Conservation (phyloP, 2,113 vertebrate genomes). For the Brienomyrus longianalis region DNA sequence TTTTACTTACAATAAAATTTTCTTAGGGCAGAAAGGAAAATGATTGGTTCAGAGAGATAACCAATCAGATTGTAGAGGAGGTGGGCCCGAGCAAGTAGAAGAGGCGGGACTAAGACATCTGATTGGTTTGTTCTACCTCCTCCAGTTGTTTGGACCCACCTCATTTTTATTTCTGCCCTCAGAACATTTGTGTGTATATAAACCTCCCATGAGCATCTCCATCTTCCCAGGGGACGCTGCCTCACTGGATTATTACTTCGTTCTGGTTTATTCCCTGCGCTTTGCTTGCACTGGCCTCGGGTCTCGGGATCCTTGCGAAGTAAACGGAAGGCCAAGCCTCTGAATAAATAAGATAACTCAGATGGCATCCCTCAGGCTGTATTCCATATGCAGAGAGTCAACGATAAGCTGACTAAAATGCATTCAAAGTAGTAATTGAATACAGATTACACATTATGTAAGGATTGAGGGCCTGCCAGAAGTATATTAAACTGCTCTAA, state of each 20-base stretch:
- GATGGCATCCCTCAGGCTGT: background rate
- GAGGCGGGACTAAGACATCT: too few relatives aligned
- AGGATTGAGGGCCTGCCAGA: conserved; percentile 13
- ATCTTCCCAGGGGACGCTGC: background rate
- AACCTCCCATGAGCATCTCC: background rate
- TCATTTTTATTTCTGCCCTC: too few relatives aligned
- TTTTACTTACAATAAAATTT: too few relatives aligned
- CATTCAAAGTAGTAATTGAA: conserved; percentile 18
- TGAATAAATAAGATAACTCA: background rate
- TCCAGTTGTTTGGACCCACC: too few relatives aligned
- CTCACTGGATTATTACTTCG: background rate
- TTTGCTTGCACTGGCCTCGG: background rate
- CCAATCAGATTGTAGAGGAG: too few relatives aligned
- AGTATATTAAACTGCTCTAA: conserved; percentile 19
- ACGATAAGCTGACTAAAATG: conserved; percentile 16
- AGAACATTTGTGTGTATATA: too few relatives aligned
- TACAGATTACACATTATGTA: conserved; percentile 32
- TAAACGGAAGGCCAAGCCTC: background rate
- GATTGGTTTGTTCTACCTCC: too few relatives aligned
- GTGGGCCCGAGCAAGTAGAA: too few relatives aligned
- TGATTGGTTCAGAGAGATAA: too few relatives aligned
- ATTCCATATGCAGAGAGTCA: conserved; percentile 1
- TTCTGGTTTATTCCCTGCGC: background rate
- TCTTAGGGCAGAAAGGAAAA: too few relatives aligned
- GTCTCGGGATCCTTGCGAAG: background rate